phyloP scores from a whole-genome alignment of 2,888 invertebrate genomes.

The Deilephila elpenor region DNA sequence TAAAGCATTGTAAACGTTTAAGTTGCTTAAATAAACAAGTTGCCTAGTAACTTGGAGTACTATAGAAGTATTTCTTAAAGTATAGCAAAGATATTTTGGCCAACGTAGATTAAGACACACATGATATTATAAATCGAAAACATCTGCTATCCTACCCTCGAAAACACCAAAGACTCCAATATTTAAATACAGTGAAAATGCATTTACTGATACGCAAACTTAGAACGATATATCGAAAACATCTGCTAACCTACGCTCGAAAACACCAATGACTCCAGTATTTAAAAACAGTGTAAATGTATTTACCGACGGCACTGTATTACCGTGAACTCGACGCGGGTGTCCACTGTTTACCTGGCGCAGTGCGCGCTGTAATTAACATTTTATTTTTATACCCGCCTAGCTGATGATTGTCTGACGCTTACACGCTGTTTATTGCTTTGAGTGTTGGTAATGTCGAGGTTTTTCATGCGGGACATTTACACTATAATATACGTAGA shows the following conservation, averaged over 20 bases:
- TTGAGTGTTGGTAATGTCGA: background rate
- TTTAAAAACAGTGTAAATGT: slow-evolving; percentile 34
- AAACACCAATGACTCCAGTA: background rate
- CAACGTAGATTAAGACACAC: too few species aligned
- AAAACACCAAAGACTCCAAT: too few species aligned
- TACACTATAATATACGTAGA: background rate
- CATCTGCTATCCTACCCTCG: too few species aligned
- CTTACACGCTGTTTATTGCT: slow-evolving; percentile 23
- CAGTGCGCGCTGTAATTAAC: slow-evolving; percentile 61
- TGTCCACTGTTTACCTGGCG: slow-evolving; percentile 70
- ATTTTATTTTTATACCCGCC: slow-evolving; percentile 58
- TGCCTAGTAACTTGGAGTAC: too few species aligned
- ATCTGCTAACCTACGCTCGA: background rate
- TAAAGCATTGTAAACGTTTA: too few species aligned
- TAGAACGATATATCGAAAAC: too few species aligned
- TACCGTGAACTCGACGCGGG: slow-evolving; percentile 54
- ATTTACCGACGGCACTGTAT: slow-evolving; percentile 36
- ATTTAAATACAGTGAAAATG: too few species aligned
- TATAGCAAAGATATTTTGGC: too few species aligned
- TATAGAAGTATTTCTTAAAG: too few species aligned
- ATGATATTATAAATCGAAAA: too few species aligned
- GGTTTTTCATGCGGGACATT: background rate
- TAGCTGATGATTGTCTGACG: slow-evolving; percentile 23
- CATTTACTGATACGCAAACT: too few species aligned
- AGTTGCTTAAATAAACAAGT: too few species aligned